These are phyloP conservation scores for Serripes groenlandicus DNA, from an alignment of 2,888 invertebrate species.

Conservation along the genomic window DNA sequence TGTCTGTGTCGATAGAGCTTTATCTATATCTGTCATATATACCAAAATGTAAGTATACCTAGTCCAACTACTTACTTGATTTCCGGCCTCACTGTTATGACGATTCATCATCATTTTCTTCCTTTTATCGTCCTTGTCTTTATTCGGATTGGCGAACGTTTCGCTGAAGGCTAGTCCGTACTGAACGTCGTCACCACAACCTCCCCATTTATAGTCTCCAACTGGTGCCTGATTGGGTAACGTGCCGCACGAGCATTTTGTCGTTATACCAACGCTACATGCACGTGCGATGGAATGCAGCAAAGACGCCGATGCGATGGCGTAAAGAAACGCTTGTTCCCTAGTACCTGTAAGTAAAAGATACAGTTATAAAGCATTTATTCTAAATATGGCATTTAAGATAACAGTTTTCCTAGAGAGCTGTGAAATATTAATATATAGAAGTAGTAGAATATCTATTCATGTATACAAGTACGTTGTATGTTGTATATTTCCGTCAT, in stretches of 20 bases:
- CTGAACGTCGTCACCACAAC: conserved; percentile 92
- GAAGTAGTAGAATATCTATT: no score
- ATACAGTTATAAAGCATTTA: no score
- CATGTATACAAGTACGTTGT: no score
- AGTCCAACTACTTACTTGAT: conserved; percentile 89
- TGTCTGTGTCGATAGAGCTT: no score
- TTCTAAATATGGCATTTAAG: no score
- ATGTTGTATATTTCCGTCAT: no score
- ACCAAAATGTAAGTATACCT: no score
- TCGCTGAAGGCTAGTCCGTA: conserved; percentile 81
- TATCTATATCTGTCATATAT: no score
- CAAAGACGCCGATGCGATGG: conserved; percentile 92
- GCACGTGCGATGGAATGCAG: conserved; percentile 92
- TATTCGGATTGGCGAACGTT: conserved; percentile 84
- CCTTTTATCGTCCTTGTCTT: conserved; percentile 73
- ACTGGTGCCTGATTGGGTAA: conserved; percentile 91
- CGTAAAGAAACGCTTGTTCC: conserved; percentile 95
- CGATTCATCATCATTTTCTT: conserved; percentile 90
- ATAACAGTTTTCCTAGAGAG: no score
- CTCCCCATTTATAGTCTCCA: conserved; percentile 94
- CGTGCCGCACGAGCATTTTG: conserved; percentile 93
- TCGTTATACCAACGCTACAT: conserved; percentile 91
- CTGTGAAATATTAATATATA: no score
- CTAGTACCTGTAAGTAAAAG: conserved; percentile 90
- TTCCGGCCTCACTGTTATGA: conserved; percentile 92